Percentiles rank a stretch among this genome's conserved stretches.
Conservation (phyloP, 2,888 invertebrate genomes). For the Mongoloraphidia duomilia region DNA sequence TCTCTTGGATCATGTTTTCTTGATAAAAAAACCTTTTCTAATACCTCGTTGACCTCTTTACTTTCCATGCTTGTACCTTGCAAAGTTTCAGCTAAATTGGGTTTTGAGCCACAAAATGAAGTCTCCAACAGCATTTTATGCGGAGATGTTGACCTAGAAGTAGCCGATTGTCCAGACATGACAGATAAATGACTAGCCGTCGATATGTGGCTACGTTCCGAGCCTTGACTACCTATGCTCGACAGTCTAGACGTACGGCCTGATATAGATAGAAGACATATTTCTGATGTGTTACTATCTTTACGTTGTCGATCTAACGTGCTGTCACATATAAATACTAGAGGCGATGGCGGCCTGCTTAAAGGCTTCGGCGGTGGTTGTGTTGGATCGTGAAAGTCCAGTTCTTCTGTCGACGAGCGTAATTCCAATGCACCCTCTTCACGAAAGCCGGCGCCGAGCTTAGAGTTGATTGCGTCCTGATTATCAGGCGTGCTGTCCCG, state of each 20-base stretch:
- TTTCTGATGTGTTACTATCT: slow-evolving; percentile 64
- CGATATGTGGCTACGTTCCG: slow-evolving; percentile 28
- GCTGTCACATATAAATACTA: slow-evolving; percentile 31
- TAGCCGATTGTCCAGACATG: slow-evolving; percentile 37
- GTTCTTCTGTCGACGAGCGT: slow-evolving; percentile 76
- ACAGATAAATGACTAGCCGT: slow-evolving; percentile 41
- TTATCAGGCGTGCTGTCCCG: slow-evolving; percentile 69
- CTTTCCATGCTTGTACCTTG: slow-evolving; percentile 25
- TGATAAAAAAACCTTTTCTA: slow-evolving; percentile 40
- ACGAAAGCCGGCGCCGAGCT: slow-evolving; percentile 41
- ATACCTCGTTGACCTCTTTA: slow-evolving; percentile 39
- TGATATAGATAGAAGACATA: slow-evolving; percentile 44
- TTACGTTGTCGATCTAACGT: slow-evolving; percentile 48
- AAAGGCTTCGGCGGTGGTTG: slow-evolving; percentile 5
- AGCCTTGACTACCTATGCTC: slow-evolving; percentile 70
- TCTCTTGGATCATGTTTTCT: slow-evolving; percentile 50
- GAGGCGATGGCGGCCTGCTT: slow-evolving; percentile 26
- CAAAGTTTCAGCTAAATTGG: slow-evolving; percentile 22
- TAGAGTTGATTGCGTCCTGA: slow-evolving; percentile 25
- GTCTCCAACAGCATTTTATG: slow-evolving; percentile 82
- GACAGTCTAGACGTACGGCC: slow-evolving; percentile 71
- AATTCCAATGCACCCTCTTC: slow-evolving; percentile 75
- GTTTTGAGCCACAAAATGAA: slow-evolving; percentile 78
- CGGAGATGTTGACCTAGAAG: slow-evolving; percentile 70
- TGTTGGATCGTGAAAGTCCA: slow-evolving; percentile 60